Conservation (phyloP, 1,140 invertebrate genomes). For the Tribolium castaneum region DNA sequence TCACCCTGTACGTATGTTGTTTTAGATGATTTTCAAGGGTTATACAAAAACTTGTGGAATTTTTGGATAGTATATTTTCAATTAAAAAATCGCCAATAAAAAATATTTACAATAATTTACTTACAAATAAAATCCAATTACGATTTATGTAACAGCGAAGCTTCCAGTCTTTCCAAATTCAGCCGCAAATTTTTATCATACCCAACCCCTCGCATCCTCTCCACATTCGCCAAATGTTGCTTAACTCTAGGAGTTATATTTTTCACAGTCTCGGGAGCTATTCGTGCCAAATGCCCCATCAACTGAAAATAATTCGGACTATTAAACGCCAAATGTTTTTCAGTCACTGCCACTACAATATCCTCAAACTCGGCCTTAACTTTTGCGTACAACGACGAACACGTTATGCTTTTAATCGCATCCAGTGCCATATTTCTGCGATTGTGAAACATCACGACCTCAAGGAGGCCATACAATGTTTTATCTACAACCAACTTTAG, state of each 20-base stretch:
- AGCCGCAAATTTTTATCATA: constrained; percentile 59
- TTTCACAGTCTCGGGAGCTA: constrained; percentile 51
- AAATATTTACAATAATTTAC: constrained; percentile 59
- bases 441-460: constrained; percentile 57
- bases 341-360: constrained; percentile 47
- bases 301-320: constrained; percentile 60
- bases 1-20: too few relatives aligned
- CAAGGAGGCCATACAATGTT: constrained; percentile 55
- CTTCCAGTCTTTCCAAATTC: constrained; percentile 55
- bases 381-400: constrained; percentile 46
- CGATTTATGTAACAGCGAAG: constrained; percentile 9
- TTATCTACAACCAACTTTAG: constrained; percentile 52
- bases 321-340: constrained; percentile 60
- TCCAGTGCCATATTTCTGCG: constrained; percentile 53
- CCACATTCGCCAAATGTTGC: constrained; percentile 54
- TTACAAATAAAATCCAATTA: too few relatives aligned
- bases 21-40: too few relatives aligned
- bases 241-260: constrained; percentile 51
- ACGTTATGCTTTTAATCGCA: constrained; percentile 51
- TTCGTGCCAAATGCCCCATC: constrained; percentile 53
- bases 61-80: constrained; percentile 69
- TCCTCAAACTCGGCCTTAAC: constrained; percentile 48
- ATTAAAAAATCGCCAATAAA: constrained; percentile 92
- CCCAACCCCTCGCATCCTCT: constrained; percentile 58
- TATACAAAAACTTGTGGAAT: too few relatives aligned